Evolutionary conservation across 2,113 vertebrate species (phyloP).

Genomic region (Bambusicola thoracicus): DNA sequence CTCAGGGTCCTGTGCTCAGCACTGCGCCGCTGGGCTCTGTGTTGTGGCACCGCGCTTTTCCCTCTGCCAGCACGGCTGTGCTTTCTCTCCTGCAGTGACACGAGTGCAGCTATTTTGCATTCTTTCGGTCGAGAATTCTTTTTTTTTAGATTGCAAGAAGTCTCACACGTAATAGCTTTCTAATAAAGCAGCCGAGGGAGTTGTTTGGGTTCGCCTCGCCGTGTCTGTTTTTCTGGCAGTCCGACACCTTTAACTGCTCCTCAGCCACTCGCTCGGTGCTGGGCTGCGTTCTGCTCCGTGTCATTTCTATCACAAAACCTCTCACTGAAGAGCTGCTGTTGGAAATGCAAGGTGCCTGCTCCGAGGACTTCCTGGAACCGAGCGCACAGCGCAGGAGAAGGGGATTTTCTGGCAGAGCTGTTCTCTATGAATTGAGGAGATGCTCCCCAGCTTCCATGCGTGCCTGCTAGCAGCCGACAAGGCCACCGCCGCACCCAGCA

Average conservation of each 20-base stretch:
- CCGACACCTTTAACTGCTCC: not conserved
- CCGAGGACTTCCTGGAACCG: not conserved
- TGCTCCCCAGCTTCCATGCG: conserved; percentile 17
- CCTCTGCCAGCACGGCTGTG: not conserved
- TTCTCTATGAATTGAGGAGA: conserved; percentile 45
- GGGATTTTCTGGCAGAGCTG: conserved; percentile 53
- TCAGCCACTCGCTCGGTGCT: not conserved
- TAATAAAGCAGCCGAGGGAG: not conserved
- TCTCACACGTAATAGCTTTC: not conserved
- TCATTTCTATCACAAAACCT: conserved; percentile 49
- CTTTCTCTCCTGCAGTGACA: conserved; percentile 4
- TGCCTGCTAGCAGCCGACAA: conserved; percentile 39
- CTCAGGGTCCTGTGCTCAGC: conserved; percentile 32
- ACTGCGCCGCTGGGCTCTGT: conserved; percentile 3
- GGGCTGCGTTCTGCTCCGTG: not conserved
- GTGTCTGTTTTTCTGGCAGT: not conserved
- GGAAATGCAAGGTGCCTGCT: not conserved
- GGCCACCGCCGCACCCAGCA: not conserved
- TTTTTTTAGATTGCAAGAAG: not conserved
- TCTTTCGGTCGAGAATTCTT: not conserved
- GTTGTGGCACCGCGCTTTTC: not conserved
- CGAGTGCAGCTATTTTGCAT: not conserved
- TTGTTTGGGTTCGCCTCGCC: not conserved
- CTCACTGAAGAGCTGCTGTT: not conserved
- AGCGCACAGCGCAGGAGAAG: not conserved